Evolutionary conservation across 2,797 vertebrate genomes (phyloP), one percentile per base, ranked within the genome.

Genomic region (Sebastes flavidus): DNA sequence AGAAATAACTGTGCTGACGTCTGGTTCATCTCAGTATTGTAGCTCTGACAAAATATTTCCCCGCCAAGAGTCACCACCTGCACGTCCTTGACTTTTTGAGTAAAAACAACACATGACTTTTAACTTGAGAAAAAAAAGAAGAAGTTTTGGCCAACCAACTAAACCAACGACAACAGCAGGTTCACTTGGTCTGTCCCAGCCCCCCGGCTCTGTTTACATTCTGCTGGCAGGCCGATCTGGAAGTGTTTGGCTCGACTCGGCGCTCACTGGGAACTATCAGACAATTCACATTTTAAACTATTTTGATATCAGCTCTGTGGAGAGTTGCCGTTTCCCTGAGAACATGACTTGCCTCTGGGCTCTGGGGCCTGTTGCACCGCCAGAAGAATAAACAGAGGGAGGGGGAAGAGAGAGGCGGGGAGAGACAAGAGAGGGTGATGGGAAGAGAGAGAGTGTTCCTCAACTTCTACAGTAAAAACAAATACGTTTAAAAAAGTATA

Each of bases 301-400:
- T 95, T 95, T 94, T 93, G 92, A 95, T 95, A 95, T 93, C 81
- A 89, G 90, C 94, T 95, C 94, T 94, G 89, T 92, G 81, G 94
- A 95, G 94, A 95, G 87, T 94, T 95, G 94, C 89, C 69, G 87
- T 94, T 93, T 91, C 93, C 93, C 88, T 93, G 94, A 94, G 95
- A 95, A 94, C 89, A 75, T 80, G 88, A 88, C 90, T 90, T 70
- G 90, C 90, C 92, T 91, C 86, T 90, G 91, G 93, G 91, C 93
- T 91, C 87, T 80, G 90, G 94, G 92, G 92, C 83, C 92, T 83
- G 87, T 87, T 83, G 88, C 91, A 80, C 85, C 85, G 87, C 91
- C 92, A 91, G 88, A 92, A 93, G 93, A 91, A 94, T 95, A 95
- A 96, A 96, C 95, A 95, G 88, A 89, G 76, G 78, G 81, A 83